Evolutionary conservation across 2,113 vertebrate genomes (phyloP).

Genomic region (Trogon melanurus): DNA sequence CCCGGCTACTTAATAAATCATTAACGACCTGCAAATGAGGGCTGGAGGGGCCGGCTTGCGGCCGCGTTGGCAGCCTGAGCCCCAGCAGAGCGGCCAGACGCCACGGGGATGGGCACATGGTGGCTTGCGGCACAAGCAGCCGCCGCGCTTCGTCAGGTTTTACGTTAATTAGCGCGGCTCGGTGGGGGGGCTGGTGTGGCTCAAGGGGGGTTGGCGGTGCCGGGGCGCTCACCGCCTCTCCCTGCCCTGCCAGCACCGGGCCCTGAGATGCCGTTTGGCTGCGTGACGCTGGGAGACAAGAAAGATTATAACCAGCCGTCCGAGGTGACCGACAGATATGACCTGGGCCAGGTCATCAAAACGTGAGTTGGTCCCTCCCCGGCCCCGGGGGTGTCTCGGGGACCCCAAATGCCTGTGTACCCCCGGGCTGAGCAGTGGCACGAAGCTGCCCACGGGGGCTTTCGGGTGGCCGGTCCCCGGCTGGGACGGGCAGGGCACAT

Average conservation of each 20-base stretch:
- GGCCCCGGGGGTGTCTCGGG: background rate
- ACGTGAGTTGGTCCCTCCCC: slow-evolving; percentile 84
- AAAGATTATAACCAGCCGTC: slow-evolving; percentile 98
- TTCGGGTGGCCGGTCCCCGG: background rate
- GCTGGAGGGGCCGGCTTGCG: background rate
- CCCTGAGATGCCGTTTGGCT: slow-evolving; percentile 97
- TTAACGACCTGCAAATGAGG: background rate
- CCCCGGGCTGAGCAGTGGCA: background rate
- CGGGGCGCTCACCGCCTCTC: background rate
- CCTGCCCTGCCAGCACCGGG: slow-evolving; percentile 76
- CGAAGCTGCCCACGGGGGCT: accelerated
- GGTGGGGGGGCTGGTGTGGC: background rate
- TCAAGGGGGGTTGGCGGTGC: background rate
- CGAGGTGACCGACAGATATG: slow-evolving; percentile 98
- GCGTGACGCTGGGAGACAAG: slow-evolving; percentile 95
- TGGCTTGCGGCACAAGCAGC: accelerated
- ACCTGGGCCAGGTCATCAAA: slow-evolving; percentile 97
- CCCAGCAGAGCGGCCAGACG: background rate
- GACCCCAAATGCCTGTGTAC: background rate
- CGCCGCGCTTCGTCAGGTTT: background rate
- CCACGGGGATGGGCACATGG: background rate
- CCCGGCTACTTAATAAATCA: background rate
- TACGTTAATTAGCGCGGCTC: background rate
- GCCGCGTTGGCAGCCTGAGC: background rate
- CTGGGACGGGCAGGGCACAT: background rate